Percentiles rank a stretch among this genome's conserved stretches.
Evolutionary conservation across 2,888 invertebrate genomes (phyloP).

Genomic region (Eudemis profundana): DNA sequence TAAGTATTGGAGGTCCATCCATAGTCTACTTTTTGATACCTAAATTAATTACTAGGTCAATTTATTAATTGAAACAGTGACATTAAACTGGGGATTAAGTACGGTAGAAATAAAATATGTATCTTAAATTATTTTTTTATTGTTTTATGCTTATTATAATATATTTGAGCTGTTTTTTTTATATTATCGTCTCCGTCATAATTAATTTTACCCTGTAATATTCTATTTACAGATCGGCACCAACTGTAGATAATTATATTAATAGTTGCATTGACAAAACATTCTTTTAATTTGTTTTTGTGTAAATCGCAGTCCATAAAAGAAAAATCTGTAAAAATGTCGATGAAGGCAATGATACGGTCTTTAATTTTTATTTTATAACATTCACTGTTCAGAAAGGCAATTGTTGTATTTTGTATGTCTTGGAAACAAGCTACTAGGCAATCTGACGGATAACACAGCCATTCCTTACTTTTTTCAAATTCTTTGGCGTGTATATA

Average conservation of each 20-base stretch:
- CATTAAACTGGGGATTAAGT: not conserved
- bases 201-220: constrained; percentile 43
- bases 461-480: not conserved
- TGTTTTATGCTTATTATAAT: constrained; percentile 10
- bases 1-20: not conserved
- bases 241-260: constrained; percentile 46
- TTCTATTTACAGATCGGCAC: constrained; percentile 44
- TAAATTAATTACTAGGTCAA: no score
- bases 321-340: not conserved
- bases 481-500: constrained; percentile 5
- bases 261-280: constrained; percentile 15
- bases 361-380: constrained; percentile 2
- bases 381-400: constrained; percentile 1
- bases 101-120: constrained; percentile 3
- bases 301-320: not conserved
- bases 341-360: not conserved
- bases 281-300: not conserved
- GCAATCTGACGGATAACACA: not conserved
- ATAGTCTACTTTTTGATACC: not conserved
- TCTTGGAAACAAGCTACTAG: constrained; percentile 7
- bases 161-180: constrained; percentile 17
- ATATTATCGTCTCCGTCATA: constrained; percentile 34
- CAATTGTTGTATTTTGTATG: constrained; percentile 9
- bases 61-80: not conserved
- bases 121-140: not conserved